Base-by-base conservation (phyloP, 2,888 invertebrate genomes). In the Tuta absoluta region DNA sequence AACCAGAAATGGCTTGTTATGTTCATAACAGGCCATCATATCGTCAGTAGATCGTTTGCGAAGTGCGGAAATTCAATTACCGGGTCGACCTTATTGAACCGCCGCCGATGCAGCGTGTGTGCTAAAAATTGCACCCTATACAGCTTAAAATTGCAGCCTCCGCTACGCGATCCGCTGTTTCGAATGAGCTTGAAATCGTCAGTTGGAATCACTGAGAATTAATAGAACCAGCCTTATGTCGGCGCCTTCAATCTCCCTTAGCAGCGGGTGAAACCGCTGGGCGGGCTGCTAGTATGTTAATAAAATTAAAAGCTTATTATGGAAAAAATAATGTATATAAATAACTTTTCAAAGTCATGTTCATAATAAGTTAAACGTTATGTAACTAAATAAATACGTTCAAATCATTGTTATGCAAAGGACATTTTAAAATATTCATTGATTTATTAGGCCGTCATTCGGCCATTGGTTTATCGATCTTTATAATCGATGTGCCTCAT, bases 401-500 rank as follows among this genome's bases (percentile, higher is more conserved):
- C 45, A 45, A 45, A 45, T 45, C 45, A 17, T 45, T 45, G 45
- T 45, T 45, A 45, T 45, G 17, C 8, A 45, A 41, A 45, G 45
- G 45, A 45, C 45, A 45, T n/a, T 11, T 45, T 45, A 45, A 45
- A 45, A 45, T 45, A 45, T 45, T 45, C 45, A 45, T 45, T 45
- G 45, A 45, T 45, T 45, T 45, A 45, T 45, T 17, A 11, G 45
- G 4, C 45, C 17, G 45, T 45, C 45, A 11, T n/a, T 45, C 5
- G 45, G 33, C 33, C 33, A 17, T 45, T 45, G n/a, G 17, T 45
- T 17, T 69, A 71, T 70, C 72, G 64, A 45, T 45, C n/a, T n/a
- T n/a, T 45, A 45, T 45, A 45, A 68, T 71, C 65, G 61, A 53
- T 45, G 45, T 45, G 23, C 19, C 23, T 53, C 53, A 58, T 48